phyloP scores from a whole-genome alignment of 2,797 vertebrate species.

The Ctenosaura bakeri region DNA sequence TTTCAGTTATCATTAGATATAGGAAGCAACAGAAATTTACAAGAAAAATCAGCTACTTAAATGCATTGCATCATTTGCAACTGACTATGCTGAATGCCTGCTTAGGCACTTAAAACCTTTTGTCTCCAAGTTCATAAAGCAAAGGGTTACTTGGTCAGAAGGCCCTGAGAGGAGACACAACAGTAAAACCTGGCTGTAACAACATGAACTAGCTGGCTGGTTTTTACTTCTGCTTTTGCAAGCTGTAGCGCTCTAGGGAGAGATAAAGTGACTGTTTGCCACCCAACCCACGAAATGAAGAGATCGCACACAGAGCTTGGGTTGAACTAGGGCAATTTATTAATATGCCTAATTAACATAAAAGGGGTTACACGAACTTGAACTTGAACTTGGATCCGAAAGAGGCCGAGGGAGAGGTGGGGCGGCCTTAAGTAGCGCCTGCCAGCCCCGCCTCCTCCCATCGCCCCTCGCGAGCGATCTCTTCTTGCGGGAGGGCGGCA shows the following conservation, averaged over 20 bases:
- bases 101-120: background rate
- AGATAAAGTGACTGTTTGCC: background rate
- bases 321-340: no score
- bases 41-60: background rate
- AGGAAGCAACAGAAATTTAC: background rate
- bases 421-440: no score
- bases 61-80: background rate
- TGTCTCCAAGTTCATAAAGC: background rate
- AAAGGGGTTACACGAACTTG: no score
- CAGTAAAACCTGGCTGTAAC: background rate
- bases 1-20: no score
- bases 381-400: no score
- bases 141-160: background rate
- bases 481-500: no score
- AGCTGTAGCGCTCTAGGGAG: background rate
- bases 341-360: no score
- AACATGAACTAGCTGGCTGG: background rate
- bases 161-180: background rate
- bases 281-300: no score
- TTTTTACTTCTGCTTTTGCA: conserved; percentile 12
- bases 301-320: no score
- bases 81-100: background rate
- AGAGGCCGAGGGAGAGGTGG: no score
- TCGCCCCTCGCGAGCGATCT: no score
- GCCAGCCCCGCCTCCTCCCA: no score